Percentiles rank a stretch among this genome's conserved stretches.
Conservation (phyloP, 1,140 invertebrate species). For the Drosophila repletoides region DNA sequence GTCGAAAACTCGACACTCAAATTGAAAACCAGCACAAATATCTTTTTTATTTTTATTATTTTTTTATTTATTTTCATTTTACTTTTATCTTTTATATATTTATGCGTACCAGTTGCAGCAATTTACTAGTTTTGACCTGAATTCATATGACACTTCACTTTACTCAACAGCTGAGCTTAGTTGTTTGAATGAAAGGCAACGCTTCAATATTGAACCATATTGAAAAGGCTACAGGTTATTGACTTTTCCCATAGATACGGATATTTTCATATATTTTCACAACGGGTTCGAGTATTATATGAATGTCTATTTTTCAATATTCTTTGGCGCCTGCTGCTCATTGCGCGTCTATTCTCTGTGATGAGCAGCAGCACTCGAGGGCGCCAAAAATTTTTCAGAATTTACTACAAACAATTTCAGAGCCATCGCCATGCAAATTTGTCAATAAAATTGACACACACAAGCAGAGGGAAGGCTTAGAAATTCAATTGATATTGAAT, state of each 20-base stretch:
- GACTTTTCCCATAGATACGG: not conserved
- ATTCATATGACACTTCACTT: no score
- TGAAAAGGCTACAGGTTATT: conserved; percentile 16
- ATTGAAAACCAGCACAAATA: no score
- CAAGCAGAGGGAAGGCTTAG: not conserved
- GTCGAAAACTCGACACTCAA: no score
- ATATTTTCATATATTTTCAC: conserved; percentile 1
- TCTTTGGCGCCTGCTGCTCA: not conserved
- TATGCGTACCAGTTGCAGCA: no score
- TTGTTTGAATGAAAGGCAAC: not conserved
- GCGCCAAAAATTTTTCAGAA: conserved; percentile 24
- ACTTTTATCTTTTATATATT: no score
- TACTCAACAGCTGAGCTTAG: no score
- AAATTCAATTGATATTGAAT: conserved; percentile 30
- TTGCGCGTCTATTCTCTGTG: conserved; percentile 27
- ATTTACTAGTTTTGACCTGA: no score
- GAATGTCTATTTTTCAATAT: conserved; percentile 14
- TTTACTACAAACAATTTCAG: conserved; percentile 41
- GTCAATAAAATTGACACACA: conserved; percentile 56
- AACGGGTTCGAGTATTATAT: no score
- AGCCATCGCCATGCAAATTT: conserved; percentile 58
- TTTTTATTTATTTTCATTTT: no score
- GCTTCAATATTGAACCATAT: not conserved
- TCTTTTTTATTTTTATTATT: no score
- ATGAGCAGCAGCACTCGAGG: conserved; percentile 33